These are phyloP conservation scores for Crambe crambe DNA, from an alignment of 37 sponge, comb jelly and placozoan genomes.

Conservation along the genomic window DNA sequence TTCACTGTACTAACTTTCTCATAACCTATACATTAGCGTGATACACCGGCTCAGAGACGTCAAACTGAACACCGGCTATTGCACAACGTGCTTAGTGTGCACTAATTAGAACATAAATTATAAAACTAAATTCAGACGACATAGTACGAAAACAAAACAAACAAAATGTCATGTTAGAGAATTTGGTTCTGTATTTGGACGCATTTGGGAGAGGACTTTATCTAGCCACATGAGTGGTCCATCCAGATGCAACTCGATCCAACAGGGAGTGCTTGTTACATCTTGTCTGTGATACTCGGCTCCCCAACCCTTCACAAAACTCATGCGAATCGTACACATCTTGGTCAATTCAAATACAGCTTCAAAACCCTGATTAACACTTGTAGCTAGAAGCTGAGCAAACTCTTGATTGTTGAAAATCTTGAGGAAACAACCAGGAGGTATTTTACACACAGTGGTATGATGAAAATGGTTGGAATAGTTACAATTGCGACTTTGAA, in stretches of 20 bases:
- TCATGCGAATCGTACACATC: constrained; percentile 96
- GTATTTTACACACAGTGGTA: constrained; percentile 97
- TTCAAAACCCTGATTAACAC: constrained; percentile 91
- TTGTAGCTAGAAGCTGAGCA: constrained; percentile 83
- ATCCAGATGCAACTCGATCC: constrained; percentile 95
- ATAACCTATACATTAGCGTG: not conserved
- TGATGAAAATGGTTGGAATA: constrained; percentile 90
- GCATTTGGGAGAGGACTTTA: constrained; percentile 89
- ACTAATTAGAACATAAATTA: not conserved
- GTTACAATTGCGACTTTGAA: constrained; percentile 96
- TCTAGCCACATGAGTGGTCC: constrained; percentile 96
- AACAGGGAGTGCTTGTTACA: constrained; percentile 97
- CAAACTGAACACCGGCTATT: too few species aligned
- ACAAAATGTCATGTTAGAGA: constrained; percentile 27
- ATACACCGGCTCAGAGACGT: not conserved
- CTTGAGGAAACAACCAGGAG: constrained; percentile 90
- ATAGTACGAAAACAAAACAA: not conserved
- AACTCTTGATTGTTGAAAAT: constrained; percentile 98
- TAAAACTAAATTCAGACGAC: not conserved
- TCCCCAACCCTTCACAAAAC: constrained; percentile 99
- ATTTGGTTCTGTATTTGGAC: constrained; percentile 13
- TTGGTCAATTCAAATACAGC: constrained; percentile 92
- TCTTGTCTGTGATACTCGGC: constrained; percentile 97
- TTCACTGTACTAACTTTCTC: not conserved
- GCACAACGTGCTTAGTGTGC: not conserved